Evolutionary conservation across 2,888 invertebrate genomes (phyloP), one percentile per base, ranked within the genome.

Genomic region (Pristionchus japonicus): DNA sequence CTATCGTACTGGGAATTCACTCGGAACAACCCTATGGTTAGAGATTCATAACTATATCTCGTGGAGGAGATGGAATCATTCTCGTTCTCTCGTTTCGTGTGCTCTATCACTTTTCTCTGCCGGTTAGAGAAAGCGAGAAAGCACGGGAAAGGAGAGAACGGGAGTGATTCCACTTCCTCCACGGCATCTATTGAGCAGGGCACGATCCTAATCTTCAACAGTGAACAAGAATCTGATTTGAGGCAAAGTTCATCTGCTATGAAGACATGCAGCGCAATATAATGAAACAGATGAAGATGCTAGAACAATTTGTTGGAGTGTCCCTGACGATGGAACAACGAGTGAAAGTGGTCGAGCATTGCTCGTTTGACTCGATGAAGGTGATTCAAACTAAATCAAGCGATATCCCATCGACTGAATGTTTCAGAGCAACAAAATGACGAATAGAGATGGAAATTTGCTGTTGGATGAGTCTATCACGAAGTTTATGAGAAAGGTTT

Each of bases 361-460:
- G 97, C 34, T 96, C 96, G 80, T 97, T 97, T 94, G 90, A 90
- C 86, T 96, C 96, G 91, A 97, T 98, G 97, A 96, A 87, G 80
- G 86, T 86, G 31, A 9, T 9, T 4, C 1, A 9, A 0, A 4
- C 6, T 80, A 13, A 49, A 13, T 49, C 49, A 17, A 3, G 13
- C 49, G 20, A 49, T 49, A 7, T 49, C 13, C 7, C 49, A 49
- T 49, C 49, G 20, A 49, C 2, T 17, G 6, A 49, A 49, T 4
- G 15, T 61, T 40, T 20, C 37, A 96, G 93, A 95, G 96, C 0
- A 97, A 97, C 95, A 96, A 96, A 40, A 96, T 96, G 1, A 96
- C 97, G 0, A 97, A 97, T 93, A 91, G 94, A n/a, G 93, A 93
- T 61, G 90, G 91, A 49, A 88, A 91, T 27, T 89, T 90, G 89